Evolutionary conservation across 2,797 vertebrate species (phyloP), one percentile per base, ranked within the genome.

Genomic region (Streptopelia turtur): DNA sequence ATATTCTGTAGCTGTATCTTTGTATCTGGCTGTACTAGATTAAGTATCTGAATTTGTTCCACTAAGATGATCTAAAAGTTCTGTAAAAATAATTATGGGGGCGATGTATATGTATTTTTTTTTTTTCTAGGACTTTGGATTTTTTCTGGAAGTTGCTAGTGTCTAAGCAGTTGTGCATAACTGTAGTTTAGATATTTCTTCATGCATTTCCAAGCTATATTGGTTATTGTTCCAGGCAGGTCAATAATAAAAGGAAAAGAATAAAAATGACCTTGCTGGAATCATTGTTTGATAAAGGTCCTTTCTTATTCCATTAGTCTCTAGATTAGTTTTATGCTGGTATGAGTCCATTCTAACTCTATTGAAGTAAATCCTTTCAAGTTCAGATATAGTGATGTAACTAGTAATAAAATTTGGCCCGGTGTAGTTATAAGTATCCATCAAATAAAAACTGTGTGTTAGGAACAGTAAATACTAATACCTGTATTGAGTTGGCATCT

Each of bases 181-280:
- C 59, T 57, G 16, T 28, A 56, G 31, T 53, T 82, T n/a, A 81
- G 49, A 1, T 93, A 56, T 53, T 86, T 84, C 27, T 33, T 84
- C 76, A 71, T 41, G 50, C 11, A 17, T 77, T 78, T 87, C 70
- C 18, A 65, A 79, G 31, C 37, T 23, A 11, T 20, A 31, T 89
- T 89, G 49, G 22, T 87, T 78, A 72, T 56, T 89, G 64, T 90
- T 94, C 45, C 74, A 89, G 77, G 49, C 56, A 87, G 63, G 56
- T 90, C 91, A 91, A 24, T 91, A 91, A 69, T 60, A 84, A 84
- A 89, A 83, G 22, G 61, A 83, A 91, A 95, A 81, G 55, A 93
- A 76, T 77, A 92, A 95, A 94, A 93, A 82, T 75, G 2, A 89
- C 52, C 59, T 90, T 94, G 90, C 55, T 88, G 28, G 68, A 87